A percentile compares a stretch with the other conserved stretches of the same genome.
These are phyloP conservation scores for Macrocentrus cingulum DNA, from an alignment of 1,140 invertebrate genomes.

Conservation along the genomic window DNA sequence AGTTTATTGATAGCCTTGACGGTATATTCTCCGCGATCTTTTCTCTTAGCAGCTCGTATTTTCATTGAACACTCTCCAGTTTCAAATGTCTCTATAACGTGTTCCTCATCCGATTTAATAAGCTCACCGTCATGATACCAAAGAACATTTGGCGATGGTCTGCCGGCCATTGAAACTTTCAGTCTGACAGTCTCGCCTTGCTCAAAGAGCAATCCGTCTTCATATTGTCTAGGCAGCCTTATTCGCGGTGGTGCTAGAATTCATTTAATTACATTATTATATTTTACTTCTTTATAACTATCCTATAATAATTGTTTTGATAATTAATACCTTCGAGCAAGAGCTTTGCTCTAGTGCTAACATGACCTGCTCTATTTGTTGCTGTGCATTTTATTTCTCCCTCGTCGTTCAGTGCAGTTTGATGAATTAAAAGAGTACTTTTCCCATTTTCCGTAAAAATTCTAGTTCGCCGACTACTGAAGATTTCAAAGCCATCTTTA, in stretches of 20 bases:
- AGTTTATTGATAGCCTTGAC: conserved; percentile 78
- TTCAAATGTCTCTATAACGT: conserved; percentile 70
- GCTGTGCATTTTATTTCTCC: conserved; percentile 88
- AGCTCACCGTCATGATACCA: conserved; percentile 87
- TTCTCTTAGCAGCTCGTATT: conserved; percentile 70
- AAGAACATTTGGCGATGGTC: conserved; percentile 77
- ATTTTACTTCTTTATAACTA: neutral
- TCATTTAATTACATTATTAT: conserved; percentile 15
- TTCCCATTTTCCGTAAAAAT: conserved; percentile 76
- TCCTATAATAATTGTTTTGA: neutral
- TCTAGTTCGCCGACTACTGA: conserved; percentile 76
- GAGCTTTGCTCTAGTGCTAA: conserved; percentile 72
- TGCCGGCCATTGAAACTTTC: conserved; percentile 86
- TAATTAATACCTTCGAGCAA: conserved; percentile 66
- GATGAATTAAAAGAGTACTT: conserved; percentile 80
- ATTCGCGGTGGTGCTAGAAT: conserved; percentile 73
- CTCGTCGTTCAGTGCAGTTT: conserved; percentile 75
- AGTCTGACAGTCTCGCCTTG: conserved; percentile 84
- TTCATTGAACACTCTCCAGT: conserved; percentile 70
- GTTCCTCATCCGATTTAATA: conserved; percentile 64
- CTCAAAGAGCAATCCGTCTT: conserved; percentile 86
- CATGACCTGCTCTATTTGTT: conserved; percentile 79
- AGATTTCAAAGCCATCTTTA: conserved; percentile 84
- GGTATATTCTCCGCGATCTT: conserved; percentile 85
- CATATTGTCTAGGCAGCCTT: conserved; percentile 76